phyloP scores from a whole-genome alignment of 2,888 invertebrate species.

The Megalurothrips usitatus region DNA sequence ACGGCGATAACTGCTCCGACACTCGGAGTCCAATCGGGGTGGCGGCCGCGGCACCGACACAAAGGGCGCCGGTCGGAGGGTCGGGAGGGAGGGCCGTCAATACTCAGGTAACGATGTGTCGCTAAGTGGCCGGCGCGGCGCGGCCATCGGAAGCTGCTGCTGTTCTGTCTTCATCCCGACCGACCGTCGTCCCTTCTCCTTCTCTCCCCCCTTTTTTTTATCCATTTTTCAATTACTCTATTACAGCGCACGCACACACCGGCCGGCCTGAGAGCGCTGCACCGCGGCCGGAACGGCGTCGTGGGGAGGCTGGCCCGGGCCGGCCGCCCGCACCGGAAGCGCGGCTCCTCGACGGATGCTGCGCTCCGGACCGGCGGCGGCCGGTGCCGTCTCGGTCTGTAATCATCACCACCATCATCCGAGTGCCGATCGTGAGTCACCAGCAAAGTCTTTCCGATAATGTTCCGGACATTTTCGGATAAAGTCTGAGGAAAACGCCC shows the following conservation, averaged over 20 bases:
- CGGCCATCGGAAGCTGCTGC: neutral
- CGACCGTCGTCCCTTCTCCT: neutral
- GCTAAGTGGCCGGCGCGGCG: slow-evolving; percentile 1
- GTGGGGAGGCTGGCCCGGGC: too few relatives aligned
- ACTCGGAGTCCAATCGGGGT: neutral
- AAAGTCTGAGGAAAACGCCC: too few relatives aligned
- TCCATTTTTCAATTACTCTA: slow-evolving; percentile 15
- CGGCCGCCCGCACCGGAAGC: too few relatives aligned
- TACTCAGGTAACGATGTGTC: slow-evolving; percentile 3
- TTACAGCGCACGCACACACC: slow-evolving; percentile 6
- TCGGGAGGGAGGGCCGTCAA: neutral
- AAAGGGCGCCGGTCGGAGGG: neutral
- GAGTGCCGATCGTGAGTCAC: too few relatives aligned
- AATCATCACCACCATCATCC: too few relatives aligned
- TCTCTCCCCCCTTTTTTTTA: neutral
- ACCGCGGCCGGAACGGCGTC: too few relatives aligned
- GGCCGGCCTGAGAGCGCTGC: neutral
- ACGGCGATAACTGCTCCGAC: neutral
- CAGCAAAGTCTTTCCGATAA: too few relatives aligned
- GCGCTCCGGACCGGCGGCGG: neutral
- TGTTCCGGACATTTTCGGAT: too few relatives aligned
- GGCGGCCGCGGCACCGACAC: neutral
- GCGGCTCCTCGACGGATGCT: neutral
- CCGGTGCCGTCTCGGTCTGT: neutral
- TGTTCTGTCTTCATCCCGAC: slow-evolving; percentile 16